A percentile compares a stretch with the other conserved stretches of the same genome.
Conservation (phyloP, 1,140 invertebrate species). For the Zaprionus nigranus region DNA sequence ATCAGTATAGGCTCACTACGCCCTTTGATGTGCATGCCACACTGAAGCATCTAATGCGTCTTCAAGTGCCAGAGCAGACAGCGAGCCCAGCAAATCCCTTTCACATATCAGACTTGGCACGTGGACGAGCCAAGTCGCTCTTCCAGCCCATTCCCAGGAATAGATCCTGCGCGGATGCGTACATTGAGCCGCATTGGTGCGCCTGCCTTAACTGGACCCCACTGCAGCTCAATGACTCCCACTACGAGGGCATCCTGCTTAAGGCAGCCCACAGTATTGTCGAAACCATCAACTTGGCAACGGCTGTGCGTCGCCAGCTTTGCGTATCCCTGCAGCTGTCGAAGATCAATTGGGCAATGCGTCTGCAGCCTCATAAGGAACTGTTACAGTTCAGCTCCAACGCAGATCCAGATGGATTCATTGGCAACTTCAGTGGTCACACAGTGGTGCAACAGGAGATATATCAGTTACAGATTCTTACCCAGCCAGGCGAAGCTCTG, state of each 20-base stretch:
- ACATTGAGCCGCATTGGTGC: conserved; percentile 97
- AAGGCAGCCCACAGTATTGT: conserved; percentile 86
- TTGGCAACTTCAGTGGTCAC: conserved; percentile 90
- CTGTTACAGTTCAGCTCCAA: conserved; percentile 91
- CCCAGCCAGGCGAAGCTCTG: conserved; percentile 90
- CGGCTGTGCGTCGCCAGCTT: conserved; percentile 84
- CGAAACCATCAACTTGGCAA: conserved; percentile 87
- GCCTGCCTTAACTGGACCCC: conserved; percentile 92
- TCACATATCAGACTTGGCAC: conserved; percentile 56
- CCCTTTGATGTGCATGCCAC: conserved; percentile 93
- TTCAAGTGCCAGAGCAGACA: conserved; percentile 42
- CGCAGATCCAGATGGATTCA: conserved; percentile 92
- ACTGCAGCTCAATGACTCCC: conserved; percentile 81
- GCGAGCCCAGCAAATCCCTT: conserved; percentile 6
- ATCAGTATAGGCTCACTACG: conserved; percentile 89
- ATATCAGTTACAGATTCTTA: conserved; percentile 92
- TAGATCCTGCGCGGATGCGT: conserved; percentile 93
- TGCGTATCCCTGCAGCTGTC: conserved; percentile 88
- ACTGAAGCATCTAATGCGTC: conserved; percentile 87
- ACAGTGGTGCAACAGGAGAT: conserved; percentile 86
- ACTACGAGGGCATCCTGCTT: conserved; percentile 73
- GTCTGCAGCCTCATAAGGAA: conserved; percentile 88
- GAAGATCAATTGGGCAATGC: conserved; percentile 89
- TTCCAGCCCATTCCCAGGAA: conserved; percentile 87
- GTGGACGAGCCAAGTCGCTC: conserved; percentile 69